phyloP scores from a whole-genome alignment of 1,140 invertebrate genomes.

The Drosophila takahashii region DNA sequence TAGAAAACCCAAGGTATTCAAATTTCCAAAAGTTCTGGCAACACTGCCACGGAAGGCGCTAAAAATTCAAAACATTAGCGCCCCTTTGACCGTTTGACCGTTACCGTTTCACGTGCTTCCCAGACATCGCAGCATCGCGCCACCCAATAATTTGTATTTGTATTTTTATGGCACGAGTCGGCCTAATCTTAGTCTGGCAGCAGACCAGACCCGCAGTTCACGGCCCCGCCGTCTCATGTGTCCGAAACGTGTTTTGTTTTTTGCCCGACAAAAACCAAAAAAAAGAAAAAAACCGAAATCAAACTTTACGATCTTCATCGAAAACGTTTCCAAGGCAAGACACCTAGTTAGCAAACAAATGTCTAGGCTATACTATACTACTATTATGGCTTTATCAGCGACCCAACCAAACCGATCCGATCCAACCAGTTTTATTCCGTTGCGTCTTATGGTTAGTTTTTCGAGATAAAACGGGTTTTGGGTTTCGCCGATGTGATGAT shows the following conservation, averaged over 20 bases:
- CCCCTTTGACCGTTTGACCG: constrained; percentile 2
- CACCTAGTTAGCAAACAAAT: constrained; percentile 12
- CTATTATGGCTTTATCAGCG: constrained; percentile 18
- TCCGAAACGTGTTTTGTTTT: constrained; percentile 29
- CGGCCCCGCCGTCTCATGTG: constrained; percentile 21
- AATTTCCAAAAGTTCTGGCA: neutral
- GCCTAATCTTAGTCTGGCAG: constrained; percentile 21
- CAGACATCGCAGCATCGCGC: constrained; percentile 23
- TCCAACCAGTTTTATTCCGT: constrained; percentile 42
- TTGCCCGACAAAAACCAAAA: constrained; percentile 29
- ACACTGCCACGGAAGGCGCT: neutral
- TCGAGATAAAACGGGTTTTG: constrained; percentile 39
- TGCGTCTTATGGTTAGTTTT: constrained; percentile 26
- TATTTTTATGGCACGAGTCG: constrained; percentile 10
- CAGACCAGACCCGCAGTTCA: constrained; percentile 24
- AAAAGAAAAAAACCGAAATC: constrained; percentile 39
- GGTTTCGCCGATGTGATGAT: constrained; percentile 7
- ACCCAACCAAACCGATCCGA: neutral
- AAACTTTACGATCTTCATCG: constrained; percentile 22
- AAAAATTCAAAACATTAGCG: neutral
- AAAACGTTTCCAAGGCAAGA: constrained; percentile 42
- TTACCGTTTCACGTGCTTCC: constrained; percentile 21
- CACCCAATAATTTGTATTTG: neutral
- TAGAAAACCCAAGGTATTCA: neutral
- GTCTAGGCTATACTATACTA: constrained; percentile 10